phyloP scores from a whole-genome alignment of 2,888 invertebrate species.

The Fissipunctia ypsillon region DNA sequence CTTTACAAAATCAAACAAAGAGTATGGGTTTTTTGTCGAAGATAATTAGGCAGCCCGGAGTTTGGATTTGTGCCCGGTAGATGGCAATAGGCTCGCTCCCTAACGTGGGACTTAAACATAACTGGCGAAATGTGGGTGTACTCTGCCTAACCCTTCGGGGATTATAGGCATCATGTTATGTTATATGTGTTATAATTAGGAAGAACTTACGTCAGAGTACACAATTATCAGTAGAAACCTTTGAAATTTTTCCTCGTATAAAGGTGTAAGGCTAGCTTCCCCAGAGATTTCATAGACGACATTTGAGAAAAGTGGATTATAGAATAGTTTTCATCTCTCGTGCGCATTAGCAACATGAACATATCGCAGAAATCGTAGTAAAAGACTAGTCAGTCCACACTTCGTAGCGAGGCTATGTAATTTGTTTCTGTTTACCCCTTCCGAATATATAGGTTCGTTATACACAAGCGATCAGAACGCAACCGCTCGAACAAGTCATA shows the following conservation, averaged over 20 bases:
- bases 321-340: neutral
- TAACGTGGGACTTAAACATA: neutral
- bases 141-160: neutral
- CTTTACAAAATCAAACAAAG: neutral
- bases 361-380: neutral
- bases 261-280: neutral
- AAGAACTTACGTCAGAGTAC: neutral
- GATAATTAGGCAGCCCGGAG: neutral
- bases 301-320: neutral
- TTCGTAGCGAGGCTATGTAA: neutral
- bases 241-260: neutral
- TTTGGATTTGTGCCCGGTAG: neutral
- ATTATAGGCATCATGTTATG: neutral
- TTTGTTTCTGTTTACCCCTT: too few species aligned
- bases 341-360: neutral
- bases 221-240: neutral
- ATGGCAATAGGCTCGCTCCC: neutral
- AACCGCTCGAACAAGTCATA: slow-evolving; percentile 25
- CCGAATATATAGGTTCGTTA: neutral
- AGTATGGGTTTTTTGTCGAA: neutral
- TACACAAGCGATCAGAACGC: slow-evolving; percentile 32
- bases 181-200: neutral
- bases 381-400: neutral
- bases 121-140: neutral
- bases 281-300: neutral